phyloP scores from a whole-genome alignment of 1,140 invertebrate species.

The Liolophura sinensis region DNA sequence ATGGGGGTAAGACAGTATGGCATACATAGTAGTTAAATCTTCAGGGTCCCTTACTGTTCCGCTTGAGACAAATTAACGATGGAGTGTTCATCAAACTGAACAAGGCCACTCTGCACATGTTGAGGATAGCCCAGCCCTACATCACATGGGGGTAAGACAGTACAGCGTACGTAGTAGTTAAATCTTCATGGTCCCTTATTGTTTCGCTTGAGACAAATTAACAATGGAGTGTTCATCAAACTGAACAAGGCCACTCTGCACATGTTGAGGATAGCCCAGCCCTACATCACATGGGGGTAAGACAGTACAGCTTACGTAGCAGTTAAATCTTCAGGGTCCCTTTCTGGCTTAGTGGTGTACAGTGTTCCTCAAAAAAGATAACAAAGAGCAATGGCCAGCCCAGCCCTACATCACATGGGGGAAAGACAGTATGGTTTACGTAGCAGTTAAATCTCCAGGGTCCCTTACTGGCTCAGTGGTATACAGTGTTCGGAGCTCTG shows the following conservation, averaged over 20 bases:
- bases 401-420: conserved; percentile 98
- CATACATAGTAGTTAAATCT: too few relatives aligned
- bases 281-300: conserved; percentile 93
- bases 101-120: conserved; percentile 79
- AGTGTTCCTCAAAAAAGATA: too few relatives aligned
- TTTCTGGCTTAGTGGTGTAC: background rate
- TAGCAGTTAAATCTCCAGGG: background rate
- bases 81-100: conserved; percentile 91
- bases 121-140: conserved; percentile 92
- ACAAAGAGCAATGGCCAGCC: too few relatives aligned
- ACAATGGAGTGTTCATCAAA: conserved; percentile 96
- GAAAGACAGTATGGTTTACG: conserved; percentile 50
- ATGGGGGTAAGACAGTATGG: conserved; percentile 87
- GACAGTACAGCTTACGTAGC: conserved; percentile 12
- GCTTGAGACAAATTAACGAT: conserved; percentile 96
- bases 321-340: background rate
- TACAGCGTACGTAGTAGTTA: too few relatives aligned
- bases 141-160: conserved; percentile 91
- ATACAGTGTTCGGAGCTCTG: background rate
- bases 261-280: conserved; percentile 93
- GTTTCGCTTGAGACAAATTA: conserved; percentile 94
- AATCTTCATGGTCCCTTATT: too few relatives aligned
- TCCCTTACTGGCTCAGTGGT: background rate
- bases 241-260: conserved; percentile 75
- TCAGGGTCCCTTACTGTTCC: too few relatives aligned